Evolutionary conservation across 2,888 invertebrate genomes (phyloP), one percentile per base, ranked within the genome.

Genomic region (Perdita meconis): DNA sequence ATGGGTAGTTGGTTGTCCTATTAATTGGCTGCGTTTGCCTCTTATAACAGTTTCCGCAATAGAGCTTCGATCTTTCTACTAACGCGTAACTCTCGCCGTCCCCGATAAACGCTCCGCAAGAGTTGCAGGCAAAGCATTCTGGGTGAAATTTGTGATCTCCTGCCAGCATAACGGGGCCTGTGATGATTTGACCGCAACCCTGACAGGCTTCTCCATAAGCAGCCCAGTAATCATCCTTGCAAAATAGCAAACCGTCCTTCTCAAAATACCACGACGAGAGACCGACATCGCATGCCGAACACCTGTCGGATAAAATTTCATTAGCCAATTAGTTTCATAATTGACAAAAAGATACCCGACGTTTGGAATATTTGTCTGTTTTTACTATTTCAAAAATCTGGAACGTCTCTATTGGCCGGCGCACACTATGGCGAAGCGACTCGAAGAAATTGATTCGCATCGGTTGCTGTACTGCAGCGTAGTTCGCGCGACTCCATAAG

Each of bases 121-220:
- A 95, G 57, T 94, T 94, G 92, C 98, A 98, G 88, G 96, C 95
- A 93, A 98, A 98, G 93, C 98, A 98, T 94, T 98, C 98, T 53
- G 98, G 98, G 93, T 98, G 98, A 93, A 98, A 98, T 92, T 97
- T 97, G 93, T 98, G 98, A 89, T 97, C 97, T 36, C 98, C 98
- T 24, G 98, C 98, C 78, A 97, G 95, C 98, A 98, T 98, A 81
- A 98, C 97, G 30, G 98, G 98, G 0, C 98, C 98, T 0, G 97
- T 96, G 86, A 95, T 95, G 80, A 97, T 95, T 94, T 97, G 95
- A 72, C 95, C 95, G 92, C 98, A 98, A 89, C 97, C 96, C 89
- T 98, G 97, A 89, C 98, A 98, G 66, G 96, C 95, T 92, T 97
- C 97, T 0, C 97, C 97, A 91, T 96, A 98, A 69, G 96, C 95